Evolutionary conservation across 2,113 vertebrate species (phyloP).

Genomic region (Serranochromis macrocephalus): DNA sequence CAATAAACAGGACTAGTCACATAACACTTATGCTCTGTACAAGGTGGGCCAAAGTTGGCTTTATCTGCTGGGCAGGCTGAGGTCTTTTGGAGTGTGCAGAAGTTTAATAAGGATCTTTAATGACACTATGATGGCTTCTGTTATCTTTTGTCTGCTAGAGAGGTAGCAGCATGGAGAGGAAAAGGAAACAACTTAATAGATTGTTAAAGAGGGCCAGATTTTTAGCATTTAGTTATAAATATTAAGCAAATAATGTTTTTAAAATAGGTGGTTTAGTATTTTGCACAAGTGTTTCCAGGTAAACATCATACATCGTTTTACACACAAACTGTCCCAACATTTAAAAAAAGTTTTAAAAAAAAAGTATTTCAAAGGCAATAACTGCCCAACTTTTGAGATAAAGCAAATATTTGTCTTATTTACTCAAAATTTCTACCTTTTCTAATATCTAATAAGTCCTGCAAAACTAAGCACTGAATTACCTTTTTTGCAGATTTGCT

Average conservation of each 20-base stretch:
- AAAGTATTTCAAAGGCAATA: neutral
- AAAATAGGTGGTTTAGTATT: neutral
- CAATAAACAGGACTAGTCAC: neutral
- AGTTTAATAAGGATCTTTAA: neutral
- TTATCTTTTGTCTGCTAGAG: neutral
- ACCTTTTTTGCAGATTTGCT: neutral
- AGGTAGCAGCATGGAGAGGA: neutral
- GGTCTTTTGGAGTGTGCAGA: neutral
- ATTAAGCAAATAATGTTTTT: neutral
- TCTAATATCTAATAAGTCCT: neutral
- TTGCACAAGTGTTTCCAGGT: neutral
- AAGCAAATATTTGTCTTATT: neutral
- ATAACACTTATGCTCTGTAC: neutral
- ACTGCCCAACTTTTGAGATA: neutral
- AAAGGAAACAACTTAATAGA: neutral
- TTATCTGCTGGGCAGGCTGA: neutral
- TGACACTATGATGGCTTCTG: neutral
- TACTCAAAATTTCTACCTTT: neutral
- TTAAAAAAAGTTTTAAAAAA: accelerated
- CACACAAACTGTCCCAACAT: neutral
- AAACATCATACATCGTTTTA: neutral
- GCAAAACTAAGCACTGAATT: neutral
- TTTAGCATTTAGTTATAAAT: neutral
- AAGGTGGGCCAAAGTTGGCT: neutral
- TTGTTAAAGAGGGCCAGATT: neutral